Percentiles rank a stretch among this genome's conserved stretches.
Evolutionary conservation across 30 jellyfish, hydroid and myxozoan genomes (phyloP).

Genomic region (Sanderia malayensis): DNA sequence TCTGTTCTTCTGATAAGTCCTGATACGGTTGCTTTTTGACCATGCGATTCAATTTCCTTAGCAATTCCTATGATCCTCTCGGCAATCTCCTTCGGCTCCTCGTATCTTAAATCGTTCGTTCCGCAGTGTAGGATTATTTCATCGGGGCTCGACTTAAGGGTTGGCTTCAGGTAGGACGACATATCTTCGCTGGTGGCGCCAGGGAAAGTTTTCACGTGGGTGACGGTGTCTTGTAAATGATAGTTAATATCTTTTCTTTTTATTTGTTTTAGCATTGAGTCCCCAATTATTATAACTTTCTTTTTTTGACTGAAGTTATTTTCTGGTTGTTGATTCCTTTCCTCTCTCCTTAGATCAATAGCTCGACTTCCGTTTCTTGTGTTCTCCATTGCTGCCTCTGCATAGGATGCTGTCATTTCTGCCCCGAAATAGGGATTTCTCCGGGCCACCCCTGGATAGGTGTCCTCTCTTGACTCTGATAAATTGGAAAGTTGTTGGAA

Average conservation of each 20-base stretch:
- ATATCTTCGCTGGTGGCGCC: conserved; percentile 20
- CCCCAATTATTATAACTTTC: not conserved
- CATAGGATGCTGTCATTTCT: not conserved
- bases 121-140: conserved; percentile 13
- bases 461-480: not conserved
- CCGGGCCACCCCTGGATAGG: not conserved
- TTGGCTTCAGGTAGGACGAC: conserved; percentile 8
- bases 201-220: conserved; percentile 15
- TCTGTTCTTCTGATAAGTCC: not conserved
- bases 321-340: not conserved
- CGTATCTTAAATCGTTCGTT: conserved; percentile 6
- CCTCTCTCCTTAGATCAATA: not conserved
- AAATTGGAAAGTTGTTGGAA: not conserved
- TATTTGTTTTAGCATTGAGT: not conserved
- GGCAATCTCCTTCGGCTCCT: conserved; percentile 8
- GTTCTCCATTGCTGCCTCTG: not conserved
- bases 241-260: not conserved
- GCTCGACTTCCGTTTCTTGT: not conserved
- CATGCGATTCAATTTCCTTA: not conserved
- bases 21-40: conserved; percentile 12
- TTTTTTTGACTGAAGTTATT: not conserved
- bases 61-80: conserved; percentile 13
- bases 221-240: not conserved
- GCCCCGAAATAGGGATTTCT: not conserved
- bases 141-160: conserved; percentile 12